A percentile compares a stretch with the other conserved stretches of the same genome.
Conservation (phyloP, 2,797 vertebrate species). For the Zalophus californianus region DNA sequence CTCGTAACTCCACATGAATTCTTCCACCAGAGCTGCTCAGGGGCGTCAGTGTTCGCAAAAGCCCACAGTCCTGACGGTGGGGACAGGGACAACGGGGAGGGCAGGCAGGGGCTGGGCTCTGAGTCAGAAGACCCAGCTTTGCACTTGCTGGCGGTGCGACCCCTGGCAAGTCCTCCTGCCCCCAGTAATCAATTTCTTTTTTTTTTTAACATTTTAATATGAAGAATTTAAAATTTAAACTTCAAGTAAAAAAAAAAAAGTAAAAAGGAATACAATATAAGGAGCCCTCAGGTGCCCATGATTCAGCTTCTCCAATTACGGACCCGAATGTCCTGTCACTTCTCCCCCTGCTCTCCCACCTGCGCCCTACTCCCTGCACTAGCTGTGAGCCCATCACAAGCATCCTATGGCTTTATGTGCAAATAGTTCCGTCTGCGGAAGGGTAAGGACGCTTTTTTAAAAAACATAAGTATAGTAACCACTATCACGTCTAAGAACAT, state of each 20-base stretch:
- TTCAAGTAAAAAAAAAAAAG: not conserved
- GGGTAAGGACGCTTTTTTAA: not conserved
- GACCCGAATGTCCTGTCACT: not conserved
- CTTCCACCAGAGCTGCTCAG: not conserved
- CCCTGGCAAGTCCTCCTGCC: not conserved
- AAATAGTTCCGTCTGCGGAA: not conserved
- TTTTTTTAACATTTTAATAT: not conserved
- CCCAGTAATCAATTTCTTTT: not conserved
- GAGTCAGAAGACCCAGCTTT: not conserved
- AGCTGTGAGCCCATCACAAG: not conserved
- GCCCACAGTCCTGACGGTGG: accelerated
- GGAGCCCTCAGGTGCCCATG: not conserved
- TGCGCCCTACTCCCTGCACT: not conserved
- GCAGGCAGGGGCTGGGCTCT: not conserved
- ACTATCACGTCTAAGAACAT: not conserved
- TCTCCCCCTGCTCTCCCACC: not conserved
- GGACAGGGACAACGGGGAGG: not conserved
- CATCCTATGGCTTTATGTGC: not conserved
- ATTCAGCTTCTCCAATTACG: not conserved
- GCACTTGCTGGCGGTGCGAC: accelerated
- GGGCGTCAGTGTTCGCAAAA: not conserved
- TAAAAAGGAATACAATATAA: not conserved
- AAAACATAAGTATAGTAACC: not conserved
- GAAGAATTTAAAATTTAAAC: conserved; percentile 8
- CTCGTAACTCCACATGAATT: too few relatives aligned